Conservation (phyloP, 1,140 invertebrate species). For the Phymorhynchus buccinoides region DNA sequence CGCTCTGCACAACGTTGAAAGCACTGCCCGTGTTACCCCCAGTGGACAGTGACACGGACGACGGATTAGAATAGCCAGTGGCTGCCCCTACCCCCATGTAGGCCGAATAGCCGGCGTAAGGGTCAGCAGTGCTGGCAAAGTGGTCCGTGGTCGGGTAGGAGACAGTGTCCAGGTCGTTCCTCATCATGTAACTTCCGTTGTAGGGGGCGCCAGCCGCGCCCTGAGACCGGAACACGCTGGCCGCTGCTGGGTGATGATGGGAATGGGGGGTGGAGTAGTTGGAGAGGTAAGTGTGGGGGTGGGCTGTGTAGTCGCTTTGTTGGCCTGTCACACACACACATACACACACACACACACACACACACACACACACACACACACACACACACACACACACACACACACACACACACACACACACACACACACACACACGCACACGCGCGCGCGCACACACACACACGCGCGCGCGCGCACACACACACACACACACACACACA, state of each 20-base stretch:
- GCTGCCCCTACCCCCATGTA: slow-evolving; percentile 39
- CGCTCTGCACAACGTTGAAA: slow-evolving; percentile 67
- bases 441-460: too few relatives aligned
- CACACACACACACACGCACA: neutral
- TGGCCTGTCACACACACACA: slow-evolving; percentile 46
- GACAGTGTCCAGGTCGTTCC: slow-evolving; percentile 63
- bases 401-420: neutral
- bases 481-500: too few relatives aligned
- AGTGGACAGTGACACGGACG: slow-evolving; percentile 47
- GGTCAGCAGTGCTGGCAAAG: slow-evolving; percentile 51
- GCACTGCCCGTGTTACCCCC: slow-evolving; percentile 56
- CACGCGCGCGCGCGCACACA: too few relatives aligned
- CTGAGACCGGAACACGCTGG: slow-evolving; percentile 56
- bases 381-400: too few relatives aligned
- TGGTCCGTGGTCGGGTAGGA: slow-evolving; percentile 47
- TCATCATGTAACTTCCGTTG: slow-evolving; percentile 50
- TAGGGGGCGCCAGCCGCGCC: slow-evolving; percentile 40
- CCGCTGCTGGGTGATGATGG: too few relatives aligned
- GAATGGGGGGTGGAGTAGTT: slow-evolving; percentile 39
- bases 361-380: too few relatives aligned
- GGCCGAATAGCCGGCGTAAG: slow-evolving; percentile 38
- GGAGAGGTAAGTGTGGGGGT: slow-evolving; percentile 38
- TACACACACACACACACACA: too few relatives aligned
- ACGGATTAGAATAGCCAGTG: slow-evolving; percentile 42
- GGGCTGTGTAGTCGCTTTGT: slow-evolving; percentile 45